These are phyloP conservation scores for Neodontobutis hainanensis DNA, from an alignment of 2,113 vertebrate species.

Conservation along the genomic window DNA sequence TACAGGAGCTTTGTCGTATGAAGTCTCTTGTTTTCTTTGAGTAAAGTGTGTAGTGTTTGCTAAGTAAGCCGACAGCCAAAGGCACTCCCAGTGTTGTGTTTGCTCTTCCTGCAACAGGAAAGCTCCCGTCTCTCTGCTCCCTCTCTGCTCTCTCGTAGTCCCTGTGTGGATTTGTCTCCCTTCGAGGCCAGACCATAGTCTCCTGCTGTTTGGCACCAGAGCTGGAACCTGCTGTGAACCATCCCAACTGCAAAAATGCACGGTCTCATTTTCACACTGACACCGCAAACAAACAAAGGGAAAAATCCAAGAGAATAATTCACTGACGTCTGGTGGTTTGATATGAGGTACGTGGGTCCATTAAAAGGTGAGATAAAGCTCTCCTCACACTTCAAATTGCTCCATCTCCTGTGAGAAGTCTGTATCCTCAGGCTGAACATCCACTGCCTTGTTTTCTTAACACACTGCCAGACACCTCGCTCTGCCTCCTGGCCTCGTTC, in stretches of 20 bases:
- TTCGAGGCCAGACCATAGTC: not conserved
- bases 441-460: constrained; percentile 3
- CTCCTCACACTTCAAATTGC: constrained; percentile 33
- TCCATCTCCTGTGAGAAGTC: constrained; percentile 29
- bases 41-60: constrained; percentile 58
- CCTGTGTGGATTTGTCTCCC: not conserved
- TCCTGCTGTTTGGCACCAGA: constrained; percentile 11
- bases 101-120: constrained; percentile 56
- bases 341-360: constrained; percentile 16
- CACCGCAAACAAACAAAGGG: constrained; percentile 5
- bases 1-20: constrained; percentile 1
- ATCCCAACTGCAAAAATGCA: not conserved
- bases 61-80: constrained; percentile 36
- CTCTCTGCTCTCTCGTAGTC: not conserved
- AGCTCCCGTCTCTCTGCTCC: constrained; percentile 13
- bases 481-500: constrained; percentile 18
- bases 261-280: constrained; percentile 15
- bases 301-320: not conserved
- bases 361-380: constrained; percentile 26
- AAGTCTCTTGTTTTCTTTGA: constrained; percentile 8
- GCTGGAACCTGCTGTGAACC: constrained; percentile 9
- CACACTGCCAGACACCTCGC: constrained; percentile 3
- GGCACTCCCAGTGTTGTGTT: constrained; percentile 66
- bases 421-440: constrained; percentile 31
- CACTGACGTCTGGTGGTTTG: not conserved